A percentile compares a stretch with the other conserved stretches of the same genome.
Evolutionary conservation across 1,140 invertebrate genomes (phyloP).

Genomic region (Drosophila truncata): DNA sequence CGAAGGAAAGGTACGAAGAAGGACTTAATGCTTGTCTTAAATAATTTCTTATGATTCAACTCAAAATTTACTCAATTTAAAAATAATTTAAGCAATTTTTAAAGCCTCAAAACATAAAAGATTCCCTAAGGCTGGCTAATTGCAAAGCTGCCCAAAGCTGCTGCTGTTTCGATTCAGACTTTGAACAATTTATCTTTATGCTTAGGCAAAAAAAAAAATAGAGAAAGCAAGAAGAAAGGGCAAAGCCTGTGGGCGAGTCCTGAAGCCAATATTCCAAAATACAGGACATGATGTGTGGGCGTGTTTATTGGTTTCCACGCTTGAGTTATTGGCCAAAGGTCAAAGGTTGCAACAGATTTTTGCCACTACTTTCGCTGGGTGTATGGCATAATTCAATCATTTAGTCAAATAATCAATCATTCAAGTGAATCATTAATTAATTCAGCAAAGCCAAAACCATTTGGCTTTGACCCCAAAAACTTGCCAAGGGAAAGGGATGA

Average conservation of each 20-base stretch:
- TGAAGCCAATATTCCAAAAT: background rate
- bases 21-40: no score
- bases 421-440: constrained; percentile 81
- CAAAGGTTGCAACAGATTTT: constrained; percentile 57
- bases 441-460: constrained; percentile 73
- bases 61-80: no score
- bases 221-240: background rate
- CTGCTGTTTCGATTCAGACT: background rate
- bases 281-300: constrained; percentile 21
- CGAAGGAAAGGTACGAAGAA: no score
- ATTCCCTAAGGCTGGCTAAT: constrained; percentile 6
- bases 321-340: constrained; percentile 76
- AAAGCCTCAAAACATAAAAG: no score
- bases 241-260: background rate
- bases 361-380: constrained; percentile 38
- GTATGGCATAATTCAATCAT: constrained; percentile 75
- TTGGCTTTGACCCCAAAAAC: constrained; percentile 69
- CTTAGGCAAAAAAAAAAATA: background rate
- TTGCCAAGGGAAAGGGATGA: background rate
- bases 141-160: background rate
- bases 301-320: constrained; percentile 34
- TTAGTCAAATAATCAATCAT: constrained; percentile 79
- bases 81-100: no score
- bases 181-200: constrained; percentile 10
- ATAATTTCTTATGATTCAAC: no score